These are phyloP conservation scores for Phoenicopterus ruber DNA, from an alignment of 2,113 vertebrate species.

Conservation along the genomic window DNA sequence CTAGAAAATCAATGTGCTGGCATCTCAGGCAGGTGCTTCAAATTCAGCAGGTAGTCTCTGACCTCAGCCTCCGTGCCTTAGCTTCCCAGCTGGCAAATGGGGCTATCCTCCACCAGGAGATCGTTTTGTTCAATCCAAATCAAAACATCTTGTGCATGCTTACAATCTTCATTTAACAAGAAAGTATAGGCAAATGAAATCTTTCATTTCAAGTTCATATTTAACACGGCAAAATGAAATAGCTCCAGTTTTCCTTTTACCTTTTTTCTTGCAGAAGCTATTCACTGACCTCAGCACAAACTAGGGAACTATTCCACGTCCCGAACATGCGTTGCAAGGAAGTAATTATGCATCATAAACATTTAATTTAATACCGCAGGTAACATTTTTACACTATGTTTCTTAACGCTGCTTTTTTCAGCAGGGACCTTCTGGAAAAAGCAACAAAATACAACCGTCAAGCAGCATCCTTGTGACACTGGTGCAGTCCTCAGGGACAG, in stretches of 20 bases:
- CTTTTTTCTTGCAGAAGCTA: not conserved
- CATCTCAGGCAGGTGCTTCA: not conserved
- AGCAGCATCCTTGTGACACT: not conserved
- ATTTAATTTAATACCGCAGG: not conserved
- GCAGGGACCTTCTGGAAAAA: not conserved
- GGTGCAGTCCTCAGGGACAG: not conserved
- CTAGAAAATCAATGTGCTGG: not conserved
- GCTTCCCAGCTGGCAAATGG: not conserved
- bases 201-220: not conserved
- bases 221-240: not conserved
- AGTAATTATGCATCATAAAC: not conserved
- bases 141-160: not conserved
- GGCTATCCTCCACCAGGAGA: not conserved
- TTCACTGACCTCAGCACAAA: not conserved
- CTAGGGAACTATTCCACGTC: not conserved
- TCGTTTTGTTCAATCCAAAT: not conserved
- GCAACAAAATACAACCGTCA: not conserved
- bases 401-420: not conserved
- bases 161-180: not conserved
- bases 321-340: fast-evolving
- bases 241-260: not conserved
- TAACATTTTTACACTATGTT: not conserved
- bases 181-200: not conserved
- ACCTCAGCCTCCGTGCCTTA: not conserved
- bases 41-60: not conserved